Evolutionary conservation across 2,888 invertebrate species (phyloP).

Genomic region (Parnassius glacialis): DNA sequence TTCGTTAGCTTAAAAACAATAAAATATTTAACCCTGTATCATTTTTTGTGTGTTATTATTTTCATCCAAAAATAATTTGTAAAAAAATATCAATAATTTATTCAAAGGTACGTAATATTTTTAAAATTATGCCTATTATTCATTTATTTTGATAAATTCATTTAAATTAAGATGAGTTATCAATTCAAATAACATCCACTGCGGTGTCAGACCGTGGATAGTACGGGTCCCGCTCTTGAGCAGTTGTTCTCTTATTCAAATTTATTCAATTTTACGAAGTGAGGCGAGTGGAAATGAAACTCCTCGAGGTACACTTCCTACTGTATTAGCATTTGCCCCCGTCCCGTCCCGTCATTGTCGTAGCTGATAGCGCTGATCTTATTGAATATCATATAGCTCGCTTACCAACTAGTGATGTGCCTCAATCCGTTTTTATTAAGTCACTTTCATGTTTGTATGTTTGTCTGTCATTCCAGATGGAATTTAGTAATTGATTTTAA

Average conservation of each 20-base stretch:
- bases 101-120: too few species aligned
- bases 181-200: slow-evolving; percentile 13
- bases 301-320: slow-evolving; percentile 55
- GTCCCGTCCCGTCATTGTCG: slow-evolving; percentile 36
- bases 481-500: too few species aligned
- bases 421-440: neutral
- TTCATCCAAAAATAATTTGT: too few species aligned
- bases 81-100: too few species aligned
- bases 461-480: too few species aligned
- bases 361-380: slow-evolving; percentile 23
- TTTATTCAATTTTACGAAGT: slow-evolving; percentile 72
- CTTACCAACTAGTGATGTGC: slow-evolving; percentile 19
- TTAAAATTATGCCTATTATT: too few species aligned
- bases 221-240: slow-evolving; percentile 7
- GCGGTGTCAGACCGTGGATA: neutral
- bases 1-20: too few species aligned
- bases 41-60: too few species aligned
- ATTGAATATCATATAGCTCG: slow-evolving; percentile 21
- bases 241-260: slow-evolving; percentile 63
- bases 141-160: too few species aligned
- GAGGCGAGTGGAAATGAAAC: slow-evolving; percentile 70
- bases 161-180: neutral
- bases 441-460: too few species aligned
- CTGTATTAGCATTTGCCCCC: slow-evolving; percentile 58
- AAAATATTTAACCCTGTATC: too few species aligned